Evolutionary conservation across 2,888 invertebrate genomes (phyloP).

Genomic region (Agrypnus murinus): DNA sequence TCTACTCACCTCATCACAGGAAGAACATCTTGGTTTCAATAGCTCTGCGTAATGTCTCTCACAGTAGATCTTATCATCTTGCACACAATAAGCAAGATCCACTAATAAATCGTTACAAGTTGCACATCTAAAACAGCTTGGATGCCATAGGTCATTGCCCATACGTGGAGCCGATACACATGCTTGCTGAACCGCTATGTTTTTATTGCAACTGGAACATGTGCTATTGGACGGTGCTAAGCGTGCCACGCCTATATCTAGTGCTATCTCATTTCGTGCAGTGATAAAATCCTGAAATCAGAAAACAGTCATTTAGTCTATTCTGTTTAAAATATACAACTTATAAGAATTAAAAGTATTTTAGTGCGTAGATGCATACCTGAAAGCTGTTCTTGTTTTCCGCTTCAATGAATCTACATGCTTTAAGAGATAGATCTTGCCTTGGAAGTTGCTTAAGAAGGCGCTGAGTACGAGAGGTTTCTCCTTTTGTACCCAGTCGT

Average conservation of each 20-base stretch:
- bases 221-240: conserved; percentile 65
- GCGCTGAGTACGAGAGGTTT: conserved; percentile 86
- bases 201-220: conserved; percentile 89
- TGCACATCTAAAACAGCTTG: conserved; percentile 93
- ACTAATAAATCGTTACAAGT: conserved; percentile 94
- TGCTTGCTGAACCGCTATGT: conserved; percentile 86
- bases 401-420: conserved; percentile 90
- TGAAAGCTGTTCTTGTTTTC: conserved; percentile 86
- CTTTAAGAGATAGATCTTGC: conserved; percentile 92
- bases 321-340: too few relatives aligned
- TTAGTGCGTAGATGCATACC: too few relatives aligned
- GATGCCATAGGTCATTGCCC: conserved; percentile 84
- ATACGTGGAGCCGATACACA: conserved; percentile 76
- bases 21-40: conserved; percentile 95
- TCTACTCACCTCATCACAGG: conserved; percentile 98
- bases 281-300: conserved; percentile 88
- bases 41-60: conserved; percentile 98
- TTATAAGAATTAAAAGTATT: not conserved
- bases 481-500: conserved; percentile 81
- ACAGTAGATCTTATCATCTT: conserved; percentile 91
- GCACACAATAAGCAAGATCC: conserved; percentile 96
- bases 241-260: conserved; percentile 87
- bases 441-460: conserved; percentile 93
- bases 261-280: conserved; percentile 94
- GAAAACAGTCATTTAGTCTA: conserved; percentile 15